Base-by-base conservation (phyloP, 1,140 invertebrate genomes). In the Geopemphigus sp. region DNA sequence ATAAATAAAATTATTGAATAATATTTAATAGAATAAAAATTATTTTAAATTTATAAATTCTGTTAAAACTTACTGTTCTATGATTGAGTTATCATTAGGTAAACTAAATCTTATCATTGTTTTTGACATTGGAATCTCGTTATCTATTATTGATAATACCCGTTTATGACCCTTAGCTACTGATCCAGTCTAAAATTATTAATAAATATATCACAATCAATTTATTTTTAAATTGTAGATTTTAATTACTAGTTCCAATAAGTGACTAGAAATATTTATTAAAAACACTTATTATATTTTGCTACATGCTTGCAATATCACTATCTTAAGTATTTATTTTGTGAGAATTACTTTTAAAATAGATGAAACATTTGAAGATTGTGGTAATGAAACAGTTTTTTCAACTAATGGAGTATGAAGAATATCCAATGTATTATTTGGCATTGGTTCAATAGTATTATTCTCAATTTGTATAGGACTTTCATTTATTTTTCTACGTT, bases 361-460 rank as follows among this genome's bases (percentile, higher is more conserved):
- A 47, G 74, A 78, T 50, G 57, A 63, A 50, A 17, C 26, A 12
- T 8, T 45, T 26, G 15, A n/a, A 24, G 50, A 17, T 4, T 8
- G 24, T n/a, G 73, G 73, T 19, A 39, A 63, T 5, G 57, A 1
- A 24, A 50, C 19, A 0, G 57, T 26, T 17, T 78, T 78, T 26
- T 59, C 22, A 19, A 78, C 74, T 50, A 78, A 29, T n/a, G 74
- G 74, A n/a, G 74, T 78, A 63, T 78, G 63, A 1, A 78, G 57
- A 32, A 78, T 78, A 61, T 78, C 74, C 5, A 78, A 19, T 11
- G 61, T 39, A 11, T 78, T n/a, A 29, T 63, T 63, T 19, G 3
- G 39, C 5, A 50, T 61, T 47, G 57, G 22, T 22, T 24, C 26
- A 6, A 50, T 22, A 29, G 54, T 54, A 1, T 12, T 24, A 53